Conservation (phyloP, 2,113 vertebrate genomes). For the Pterocles orientalis region DNA sequence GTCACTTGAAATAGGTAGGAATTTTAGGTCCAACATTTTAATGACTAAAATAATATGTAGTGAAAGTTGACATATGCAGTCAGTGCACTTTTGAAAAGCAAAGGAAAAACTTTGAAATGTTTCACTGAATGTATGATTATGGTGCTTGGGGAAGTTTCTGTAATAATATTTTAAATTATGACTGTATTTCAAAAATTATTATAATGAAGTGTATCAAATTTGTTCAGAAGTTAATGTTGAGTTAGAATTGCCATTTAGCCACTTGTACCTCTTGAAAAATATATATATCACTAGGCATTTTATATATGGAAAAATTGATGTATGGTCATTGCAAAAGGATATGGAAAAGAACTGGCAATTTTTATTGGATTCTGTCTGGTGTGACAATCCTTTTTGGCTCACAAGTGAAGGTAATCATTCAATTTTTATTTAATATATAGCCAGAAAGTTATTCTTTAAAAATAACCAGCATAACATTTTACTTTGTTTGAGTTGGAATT, state of each 20-base stretch:
- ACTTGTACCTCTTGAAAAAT: constrained; percentile 5
- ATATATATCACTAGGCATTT: constrained; percentile 9
- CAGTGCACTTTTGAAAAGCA: neutral
- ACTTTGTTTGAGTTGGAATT: constrained; percentile 9
- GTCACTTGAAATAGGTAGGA: neutral
- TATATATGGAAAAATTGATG: constrained; percentile 16
- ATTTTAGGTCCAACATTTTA: neutral
- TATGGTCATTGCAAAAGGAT: neutral
- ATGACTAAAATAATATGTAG: neutral
- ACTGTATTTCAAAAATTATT: constrained; percentile 35
- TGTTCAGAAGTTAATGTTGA: constrained; percentile 21
- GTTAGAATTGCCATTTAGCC: neutral
- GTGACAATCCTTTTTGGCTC: constrained; percentile 35
- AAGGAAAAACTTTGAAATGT: constrained; percentile 26
- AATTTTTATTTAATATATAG: constrained; percentile 23
- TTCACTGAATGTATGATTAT: neutral
- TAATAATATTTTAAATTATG: constrained; percentile 33
- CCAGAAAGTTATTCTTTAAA: constrained; percentile 22
- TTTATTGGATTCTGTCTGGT: constrained; percentile 42
- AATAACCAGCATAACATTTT: constrained; percentile 7
- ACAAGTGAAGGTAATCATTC: constrained; percentile 32
- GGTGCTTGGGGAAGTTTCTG: neutral
- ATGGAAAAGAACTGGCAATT: constrained; percentile 4
- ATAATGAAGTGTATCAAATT: constrained; percentile 16
- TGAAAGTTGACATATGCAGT: neutral